Evolutionary conservation across 2,113 vertebrate species (phyloP).

Genomic region (Neodontobutis hainanensis): DNA sequence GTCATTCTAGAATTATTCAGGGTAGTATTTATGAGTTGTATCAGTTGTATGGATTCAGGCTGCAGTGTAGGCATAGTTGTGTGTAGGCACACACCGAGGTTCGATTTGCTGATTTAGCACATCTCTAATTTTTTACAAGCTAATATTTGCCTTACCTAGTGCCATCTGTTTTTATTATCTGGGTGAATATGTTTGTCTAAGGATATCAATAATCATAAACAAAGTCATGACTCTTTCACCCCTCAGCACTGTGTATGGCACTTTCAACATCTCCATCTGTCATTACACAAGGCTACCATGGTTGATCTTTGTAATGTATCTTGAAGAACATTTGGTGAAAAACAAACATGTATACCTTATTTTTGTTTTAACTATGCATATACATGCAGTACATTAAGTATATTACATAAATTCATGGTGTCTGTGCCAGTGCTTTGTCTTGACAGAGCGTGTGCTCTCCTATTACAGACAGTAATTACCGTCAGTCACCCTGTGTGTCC

Average conservation of each 20-base stretch:
- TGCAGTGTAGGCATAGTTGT: conserved; percentile 15
- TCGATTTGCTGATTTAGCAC: conserved; percentile 89
- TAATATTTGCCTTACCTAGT: conserved; percentile 88
- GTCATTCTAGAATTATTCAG: too few species aligned
- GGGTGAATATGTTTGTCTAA: conserved; percentile 95
- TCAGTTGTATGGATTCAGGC: conserved; percentile 35
- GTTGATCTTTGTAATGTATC: conserved; percentile 29
- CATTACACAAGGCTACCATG: conserved; percentile 33
- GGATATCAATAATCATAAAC: conserved; percentile 99
- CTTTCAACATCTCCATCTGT: conserved; percentile 12
- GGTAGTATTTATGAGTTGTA: conserved; percentile 7
- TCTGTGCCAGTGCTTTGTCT: conserved; percentile 56
- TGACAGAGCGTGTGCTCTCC: conserved; percentile 89
- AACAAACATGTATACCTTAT: conserved; percentile 53
- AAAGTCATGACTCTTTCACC: conserved; percentile 73
- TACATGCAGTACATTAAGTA: conserved; percentile 74
- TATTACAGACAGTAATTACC: conserved; percentile 99
- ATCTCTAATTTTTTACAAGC: conserved; percentile 85
- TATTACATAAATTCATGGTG: conserved; percentile 37
- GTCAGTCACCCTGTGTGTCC: conserved; percentile 98
- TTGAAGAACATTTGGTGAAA: conserved; percentile 51
- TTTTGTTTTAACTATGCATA: conserved; percentile 68
- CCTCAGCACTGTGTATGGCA: conserved; percentile 76
- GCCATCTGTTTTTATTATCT: conserved; percentile 96
- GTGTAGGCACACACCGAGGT: conserved; percentile 23